Percentiles rank a stretch among this genome's conserved stretches.
phyloP scores from a whole-genome alignment of 1,140 invertebrate genomes.

The Dreissena rostriformis region DNA sequence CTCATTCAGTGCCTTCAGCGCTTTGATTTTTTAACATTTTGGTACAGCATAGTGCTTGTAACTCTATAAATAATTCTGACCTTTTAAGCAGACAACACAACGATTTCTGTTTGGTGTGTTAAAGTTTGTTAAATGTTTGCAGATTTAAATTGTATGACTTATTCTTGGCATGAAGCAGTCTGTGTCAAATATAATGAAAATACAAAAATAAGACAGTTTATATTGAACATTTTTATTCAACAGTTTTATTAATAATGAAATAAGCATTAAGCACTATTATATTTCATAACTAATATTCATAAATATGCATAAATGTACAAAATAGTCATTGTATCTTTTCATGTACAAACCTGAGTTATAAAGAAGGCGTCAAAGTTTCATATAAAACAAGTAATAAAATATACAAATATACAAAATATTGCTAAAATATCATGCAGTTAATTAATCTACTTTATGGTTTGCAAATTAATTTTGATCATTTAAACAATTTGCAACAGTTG shows the following conservation, averaged over 20 bases:
- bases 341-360: slow-evolving; percentile 50
- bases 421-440: slow-evolving; percentile 10
- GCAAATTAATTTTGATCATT: no score
- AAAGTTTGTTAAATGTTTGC: no score
- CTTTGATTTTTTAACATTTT: no score
- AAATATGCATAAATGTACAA: slow-evolving; percentile 38
- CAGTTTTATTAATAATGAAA: slow-evolving; percentile 37
- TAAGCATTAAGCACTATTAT: slow-evolving; percentile 45
- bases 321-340: slow-evolving; percentile 1
- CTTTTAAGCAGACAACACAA: no score
- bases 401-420: slow-evolving; percentile 20
- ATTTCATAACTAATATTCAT: slow-evolving; percentile 46
- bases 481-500: no score
- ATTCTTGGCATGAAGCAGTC: no score
- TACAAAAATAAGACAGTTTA: background rate
- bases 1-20: no score
- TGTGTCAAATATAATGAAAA: slow-evolving; percentile 5
- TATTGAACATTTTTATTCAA: slow-evolving; percentile 18
- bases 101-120: no score
- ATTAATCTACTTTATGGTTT: no score
- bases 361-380: slow-evolving; percentile 6
- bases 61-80: no score
- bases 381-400: slow-evolving; percentile 26
- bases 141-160: no score
- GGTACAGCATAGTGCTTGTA: no score